Conservation (phyloP, 2,113 vertebrate genomes). For the Peromyscus maniculatus region DNA sequence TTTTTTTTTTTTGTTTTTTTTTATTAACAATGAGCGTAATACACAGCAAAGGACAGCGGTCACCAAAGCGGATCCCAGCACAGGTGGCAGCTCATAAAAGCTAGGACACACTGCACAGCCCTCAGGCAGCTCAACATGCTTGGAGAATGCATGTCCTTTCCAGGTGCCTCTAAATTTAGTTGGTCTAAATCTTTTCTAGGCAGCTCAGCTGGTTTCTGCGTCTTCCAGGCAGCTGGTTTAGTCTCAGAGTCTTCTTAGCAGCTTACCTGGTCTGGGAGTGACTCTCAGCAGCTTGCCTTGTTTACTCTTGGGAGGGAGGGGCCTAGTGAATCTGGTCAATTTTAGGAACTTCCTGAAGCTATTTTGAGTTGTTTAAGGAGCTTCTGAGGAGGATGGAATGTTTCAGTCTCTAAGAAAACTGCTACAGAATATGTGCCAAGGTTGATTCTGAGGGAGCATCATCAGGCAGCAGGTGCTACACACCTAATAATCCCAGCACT, state of each 20-base stretch:
- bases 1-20: no score
- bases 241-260: not conserved
- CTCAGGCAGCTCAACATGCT: not conserved
- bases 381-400: not conserved
- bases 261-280: not conserved
- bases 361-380: not conserved
- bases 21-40: no score
- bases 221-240: not conserved
- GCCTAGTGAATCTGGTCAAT: not conserved
- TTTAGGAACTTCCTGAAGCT: not conserved
- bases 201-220: not conserved
- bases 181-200: not conserved
- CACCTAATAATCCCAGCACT: not conserved
- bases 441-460: not conserved
- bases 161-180: no score
- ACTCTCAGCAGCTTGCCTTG: not conserved
- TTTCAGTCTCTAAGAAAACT: not conserved
- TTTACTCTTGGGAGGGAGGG: not conserved
- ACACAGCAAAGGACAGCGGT: not conserved
- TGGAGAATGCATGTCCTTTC: not conserved
- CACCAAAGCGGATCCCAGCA: not conserved
- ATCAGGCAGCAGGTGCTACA: not conserved
- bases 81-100: not conserved
- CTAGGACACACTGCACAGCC: not conserved
- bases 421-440: not conserved